Conservation (phyloP, 1,140 invertebrate species). For the Papilio dardanus region DNA sequence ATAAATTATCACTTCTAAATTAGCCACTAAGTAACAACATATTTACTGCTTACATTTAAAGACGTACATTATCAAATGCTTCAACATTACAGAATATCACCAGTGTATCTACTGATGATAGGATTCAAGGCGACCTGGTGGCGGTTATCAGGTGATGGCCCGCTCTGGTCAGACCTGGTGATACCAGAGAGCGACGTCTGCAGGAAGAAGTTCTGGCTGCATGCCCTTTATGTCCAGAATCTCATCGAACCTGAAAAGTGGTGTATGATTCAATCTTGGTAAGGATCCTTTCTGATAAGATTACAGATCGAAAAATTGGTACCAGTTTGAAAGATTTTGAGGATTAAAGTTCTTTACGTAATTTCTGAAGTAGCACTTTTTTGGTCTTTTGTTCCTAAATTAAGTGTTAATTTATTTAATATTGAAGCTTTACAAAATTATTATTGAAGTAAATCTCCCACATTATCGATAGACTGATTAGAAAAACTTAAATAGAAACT, state of each 20-base stretch:
- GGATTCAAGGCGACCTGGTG: slow-evolving; percentile 69
- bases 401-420: no score
- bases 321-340: no score
- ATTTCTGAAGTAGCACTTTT: no score
- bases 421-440: no score
- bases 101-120: slow-evolving; percentile 60
- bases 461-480: no score
- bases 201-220: slow-evolving; percentile 85
- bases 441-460: no score
- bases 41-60: not conserved
- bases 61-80: not conserved
- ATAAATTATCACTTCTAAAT: no score
- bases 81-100: slow-evolving; percentile 48
- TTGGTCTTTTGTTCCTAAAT: no score
- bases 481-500: no score
- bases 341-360: no score
- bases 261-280: slow-evolving; percentile 65
- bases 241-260: slow-evolving; percentile 52
- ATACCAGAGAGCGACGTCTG: slow-evolving; percentile 78
- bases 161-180: slow-evolving; percentile 58
- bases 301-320: no score
- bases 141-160: slow-evolving; percentile 51
- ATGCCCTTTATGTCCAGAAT: slow-evolving; percentile 85
- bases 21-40: not conserved
- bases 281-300: not conserved